phyloP scores from a whole-genome alignment of 2,797 vertebrate species.

The Neopelma chrysocephalum region DNA sequence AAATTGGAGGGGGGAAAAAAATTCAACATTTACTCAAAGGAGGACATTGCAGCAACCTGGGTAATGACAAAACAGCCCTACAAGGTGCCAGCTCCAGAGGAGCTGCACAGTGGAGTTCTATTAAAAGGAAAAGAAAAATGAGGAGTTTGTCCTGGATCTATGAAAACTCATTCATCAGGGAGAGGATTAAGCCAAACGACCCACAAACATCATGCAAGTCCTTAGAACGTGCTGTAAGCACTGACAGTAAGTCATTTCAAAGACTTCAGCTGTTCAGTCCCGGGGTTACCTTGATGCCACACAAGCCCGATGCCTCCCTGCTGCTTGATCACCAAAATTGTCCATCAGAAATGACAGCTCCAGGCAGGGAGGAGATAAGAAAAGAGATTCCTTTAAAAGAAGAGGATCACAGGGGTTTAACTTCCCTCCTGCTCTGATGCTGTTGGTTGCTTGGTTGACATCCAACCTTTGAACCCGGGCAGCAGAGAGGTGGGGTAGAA shows the following conservation, averaged over 20 bases:
- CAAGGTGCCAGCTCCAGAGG: background rate
- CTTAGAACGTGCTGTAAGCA: background rate
- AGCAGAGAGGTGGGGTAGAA: background rate
- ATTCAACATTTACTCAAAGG: background rate
- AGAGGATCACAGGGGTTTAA: background rate
- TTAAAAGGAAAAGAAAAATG: constrained; percentile 42
- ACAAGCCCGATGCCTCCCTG: background rate
- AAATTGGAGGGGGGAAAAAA: background rate
- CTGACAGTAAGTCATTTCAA: background rate
- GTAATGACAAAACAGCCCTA: background rate
- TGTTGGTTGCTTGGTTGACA: background rate
- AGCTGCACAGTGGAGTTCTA: background rate
- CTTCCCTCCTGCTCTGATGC: background rate
- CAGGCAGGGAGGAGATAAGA: background rate
- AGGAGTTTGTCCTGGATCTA: constrained; percentile 35
- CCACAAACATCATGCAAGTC: background rate
- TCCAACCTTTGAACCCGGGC: fast-evolving
- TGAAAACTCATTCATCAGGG: constrained; percentile 20
- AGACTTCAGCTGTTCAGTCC: background rate
- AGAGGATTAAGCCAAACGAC: background rate
- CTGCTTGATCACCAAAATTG: background rate
- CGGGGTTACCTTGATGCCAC: background rate
- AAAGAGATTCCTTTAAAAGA: background rate
- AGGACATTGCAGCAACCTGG: background rate
- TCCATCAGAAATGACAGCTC: background rate